phyloP scores from a whole-genome alignment of 2,113 vertebrate genomes.

The Eidolon helvum region DNA sequence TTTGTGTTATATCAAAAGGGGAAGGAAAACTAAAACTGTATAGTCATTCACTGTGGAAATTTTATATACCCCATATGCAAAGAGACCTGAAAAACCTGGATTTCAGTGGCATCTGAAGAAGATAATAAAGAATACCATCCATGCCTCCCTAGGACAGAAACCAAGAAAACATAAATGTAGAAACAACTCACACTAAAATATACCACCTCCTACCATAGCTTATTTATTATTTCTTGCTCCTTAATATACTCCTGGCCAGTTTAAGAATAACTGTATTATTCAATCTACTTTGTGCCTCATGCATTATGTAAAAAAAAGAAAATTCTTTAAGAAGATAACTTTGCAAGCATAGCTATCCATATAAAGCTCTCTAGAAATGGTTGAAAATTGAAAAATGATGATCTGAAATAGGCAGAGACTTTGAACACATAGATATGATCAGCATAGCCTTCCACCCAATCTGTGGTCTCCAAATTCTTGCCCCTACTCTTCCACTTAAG shows the following conservation, averaged over 20 bases:
- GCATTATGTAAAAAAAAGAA: background rate
- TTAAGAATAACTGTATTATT: conserved; percentile 8
- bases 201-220: background rate
- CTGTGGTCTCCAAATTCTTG: background rate
- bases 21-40: conserved; percentile 1
- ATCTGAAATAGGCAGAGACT: background rate
- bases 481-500: background rate
- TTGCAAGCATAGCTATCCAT: background rate
- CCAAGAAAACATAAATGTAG: conserved; percentile 23
- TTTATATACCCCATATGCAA: background rate
- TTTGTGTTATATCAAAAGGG: conserved; percentile 1
- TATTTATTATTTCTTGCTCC: conserved; percentile 14
- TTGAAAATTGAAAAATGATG: background rate
- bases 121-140: background rate
- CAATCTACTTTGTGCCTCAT: background rate
- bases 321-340: background rate
- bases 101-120: conserved; percentile 39
- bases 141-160: background rate
- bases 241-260: background rate
- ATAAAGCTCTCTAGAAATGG: background rate
- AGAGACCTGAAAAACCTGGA: conserved; percentile 42
- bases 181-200: conserved; percentile 18
- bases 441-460: background rate
- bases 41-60: background rate
- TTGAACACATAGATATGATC: background rate